These are phyloP conservation scores for mouse (Mus musculus) DNA, from an alignment of 2,113 vertebrate genomes.

Conservation along the genomic window GRCm39 chr13:46507501-46508000, in stretches of 20 bases:
- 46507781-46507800: constrained; percentile 39
- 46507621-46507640: background rate
- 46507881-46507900: constrained; percentile 23
- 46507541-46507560: background rate
- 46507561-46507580: background rate
- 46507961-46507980: constrained; percentile 64
- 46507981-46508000: constrained; percentile 74
- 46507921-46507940: constrained; percentile 13
- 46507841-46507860: background rate
- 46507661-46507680: background rate
- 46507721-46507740: constrained; percentile 17
- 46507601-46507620: background rate
- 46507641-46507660: background rate
- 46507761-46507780: background rate
- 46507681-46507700: constrained; percentile 13
- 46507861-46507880: background rate
- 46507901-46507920: constrained; percentile 54
- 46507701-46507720: background rate
- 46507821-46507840: background rate
- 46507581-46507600: background rate
- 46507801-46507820: background rate
- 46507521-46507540: background rate
- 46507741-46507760: constrained; percentile 22
- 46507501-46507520: background rate
- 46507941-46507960: constrained; percentile 7